phyloP scores from a whole-genome alignment of 2,888 invertebrate species.

The Teleogryllus oceanicus region DNA sequence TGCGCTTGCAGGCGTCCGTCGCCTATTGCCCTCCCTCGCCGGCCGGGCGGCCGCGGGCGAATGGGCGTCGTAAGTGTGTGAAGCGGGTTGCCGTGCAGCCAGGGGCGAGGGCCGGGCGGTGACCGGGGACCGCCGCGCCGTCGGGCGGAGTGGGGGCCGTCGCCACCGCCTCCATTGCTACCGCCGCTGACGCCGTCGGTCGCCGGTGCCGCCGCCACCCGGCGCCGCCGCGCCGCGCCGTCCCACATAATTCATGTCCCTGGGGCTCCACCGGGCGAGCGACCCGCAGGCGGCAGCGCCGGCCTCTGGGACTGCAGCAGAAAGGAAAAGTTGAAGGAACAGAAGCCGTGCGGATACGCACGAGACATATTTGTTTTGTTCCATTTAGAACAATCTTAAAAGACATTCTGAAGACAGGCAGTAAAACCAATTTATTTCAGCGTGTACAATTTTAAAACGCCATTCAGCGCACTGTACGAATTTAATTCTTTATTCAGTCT shows the following conservation, averaged over 20 bases:
- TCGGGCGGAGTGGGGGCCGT: background rate
- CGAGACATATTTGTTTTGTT: no score
- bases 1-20: background rate
- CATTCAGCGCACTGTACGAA: no score
- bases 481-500: no score
- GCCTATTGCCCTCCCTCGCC: background rate
- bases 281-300: background rate
- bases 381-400: no score
- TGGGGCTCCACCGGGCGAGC: background rate
- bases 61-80: background rate
- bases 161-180: background rate
- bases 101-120: constrained; percentile 18
- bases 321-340: no score
- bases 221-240: background rate
- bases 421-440: no score
- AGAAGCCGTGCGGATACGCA: no score
- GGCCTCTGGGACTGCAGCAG: background rate
- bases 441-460: no score
- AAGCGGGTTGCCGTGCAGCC: background rate
- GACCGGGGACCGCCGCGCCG: background rate
- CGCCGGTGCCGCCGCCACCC: background rate
- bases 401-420: no score
- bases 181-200: background rate
- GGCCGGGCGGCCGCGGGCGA: background rate
- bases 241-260: background rate